Base-by-base conservation (phyloP, 2,888 invertebrate genomes). In the Oegoconia quadripuncta region DNA sequence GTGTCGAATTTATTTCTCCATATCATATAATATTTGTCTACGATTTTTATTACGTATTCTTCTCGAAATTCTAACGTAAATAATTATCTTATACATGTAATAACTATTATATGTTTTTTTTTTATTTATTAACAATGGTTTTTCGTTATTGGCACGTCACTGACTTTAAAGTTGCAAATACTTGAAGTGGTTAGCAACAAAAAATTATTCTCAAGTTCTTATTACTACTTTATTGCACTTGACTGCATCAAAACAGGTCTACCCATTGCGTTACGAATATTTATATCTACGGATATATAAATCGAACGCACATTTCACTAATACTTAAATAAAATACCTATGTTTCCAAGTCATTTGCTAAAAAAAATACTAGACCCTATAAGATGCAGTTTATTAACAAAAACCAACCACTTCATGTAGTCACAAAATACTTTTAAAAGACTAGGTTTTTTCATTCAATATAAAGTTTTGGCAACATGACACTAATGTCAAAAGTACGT, bases 281-380 rank as follows among this genome's bases (percentile, higher is more conserved):
- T 67, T 80, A 83, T 83, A 82, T 83, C 81, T 45, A 56, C 14
- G 37, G 77, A 84, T 82, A 82, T 73, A 83, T 79, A 80, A 61
- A 73, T 69, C 70, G 75, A 83, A 83, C 80, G 77, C 80, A 48
- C 46, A 31, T 11, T 15, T 31, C 34, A 33, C 27, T 40, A 36
- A 40, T 31, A 31, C 8, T 31, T 26, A 23, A 25, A 17, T 13
- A 41, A 20, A 39, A 20, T 27, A 23, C 6, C n/a, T n/a, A n/a
- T n/a, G n/a, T 39, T 28, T 40, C 31, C 9, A 12, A 12, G 6
- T 4, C 14, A 13, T 38, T 31, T 41, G 13, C 20, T 16, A 18
- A 34, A 22, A 33, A 29, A 11, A 15, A 20, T 39, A 23, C 38
- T 39, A 9, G 18, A 36, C 40, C 40, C 7, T 29, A 28, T 31